Conservation (phyloP, 2,113 vertebrate species). For the Syrrhaptes paradoxus region DNA sequence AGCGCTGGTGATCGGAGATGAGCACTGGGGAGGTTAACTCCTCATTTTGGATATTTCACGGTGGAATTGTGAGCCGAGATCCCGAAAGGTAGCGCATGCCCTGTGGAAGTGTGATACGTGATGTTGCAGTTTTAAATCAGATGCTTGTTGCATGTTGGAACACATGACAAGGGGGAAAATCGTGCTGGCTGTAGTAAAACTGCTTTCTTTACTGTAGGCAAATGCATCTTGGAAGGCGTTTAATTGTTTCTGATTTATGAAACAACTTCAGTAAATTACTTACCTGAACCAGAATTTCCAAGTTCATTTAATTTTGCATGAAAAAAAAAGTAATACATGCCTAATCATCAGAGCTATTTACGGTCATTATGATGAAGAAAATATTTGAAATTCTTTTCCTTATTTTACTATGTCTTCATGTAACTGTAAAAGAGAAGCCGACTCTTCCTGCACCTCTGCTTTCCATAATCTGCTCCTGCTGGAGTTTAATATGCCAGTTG, state of each 20-base stretch:
- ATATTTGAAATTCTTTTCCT: background rate
- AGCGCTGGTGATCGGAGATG: background rate
- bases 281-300: background rate
- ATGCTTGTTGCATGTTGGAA: background rate
- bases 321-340: background rate
- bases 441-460: background rate
- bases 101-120: rapidly evolving
- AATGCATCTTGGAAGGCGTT: background rate
- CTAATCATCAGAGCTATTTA: background rate
- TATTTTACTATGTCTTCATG: background rate
- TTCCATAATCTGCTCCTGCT: background rate
- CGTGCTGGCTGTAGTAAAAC: background rate
- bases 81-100: background rate
- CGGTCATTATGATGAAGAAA: background rate
- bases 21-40: background rate
- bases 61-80: background rate
- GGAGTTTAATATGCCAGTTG: background rate
- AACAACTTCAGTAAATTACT: background rate
- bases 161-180: background rate
- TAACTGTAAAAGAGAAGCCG: background rate
- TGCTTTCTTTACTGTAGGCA: background rate
- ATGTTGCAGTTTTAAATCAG: background rate
- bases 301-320: background rate
- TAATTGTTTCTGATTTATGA: background rate
- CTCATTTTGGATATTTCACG: too few relatives aligned